Conservation (phyloP, 1,140 invertebrate genomes). For the Branchinecta lynchi region DNA sequence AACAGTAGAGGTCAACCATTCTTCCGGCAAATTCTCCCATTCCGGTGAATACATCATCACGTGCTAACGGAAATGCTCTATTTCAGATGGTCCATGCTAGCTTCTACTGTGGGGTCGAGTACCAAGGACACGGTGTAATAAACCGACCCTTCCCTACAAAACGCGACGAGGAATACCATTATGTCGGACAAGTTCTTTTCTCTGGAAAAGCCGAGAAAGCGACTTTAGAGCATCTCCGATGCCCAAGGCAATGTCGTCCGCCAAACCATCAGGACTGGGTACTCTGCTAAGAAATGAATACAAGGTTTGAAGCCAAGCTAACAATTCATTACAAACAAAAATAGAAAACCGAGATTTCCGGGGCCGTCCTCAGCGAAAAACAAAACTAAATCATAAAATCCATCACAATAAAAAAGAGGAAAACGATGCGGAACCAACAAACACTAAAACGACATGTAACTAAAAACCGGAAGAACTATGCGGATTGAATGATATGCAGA, state of each 20-base stretch:
- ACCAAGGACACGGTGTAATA: background rate
- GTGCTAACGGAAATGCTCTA: background rate
- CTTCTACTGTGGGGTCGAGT: constrained; percentile 13
- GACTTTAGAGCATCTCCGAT: constrained; percentile 13
- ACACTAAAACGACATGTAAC: no score
- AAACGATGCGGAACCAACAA: no score
- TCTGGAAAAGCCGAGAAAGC: background rate
- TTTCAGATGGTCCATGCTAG: constrained; percentile 17
- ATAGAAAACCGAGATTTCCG: no score
- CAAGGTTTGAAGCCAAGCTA: no score
- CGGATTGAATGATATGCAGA: no score
- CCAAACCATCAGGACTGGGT: constrained; percentile 16
- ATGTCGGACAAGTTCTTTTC: constrained; percentile 12
- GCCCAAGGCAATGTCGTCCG: constrained; percentile 12
- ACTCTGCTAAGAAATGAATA: constrained; percentile 14
- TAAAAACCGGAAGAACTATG: no score
- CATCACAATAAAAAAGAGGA: no score
- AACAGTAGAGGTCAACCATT: no score
- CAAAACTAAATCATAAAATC: no score
- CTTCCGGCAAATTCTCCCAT: no score
- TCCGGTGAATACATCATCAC: background rate
- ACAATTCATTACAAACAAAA: no score
- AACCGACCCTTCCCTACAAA: constrained; percentile 15
- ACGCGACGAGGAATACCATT: background rate
- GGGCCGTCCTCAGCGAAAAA: no score